Percentiles rank a stretch among this genome's conserved stretches.
phyloP scores from a whole-genome alignment of 2,113 vertebrate species.

The Gymnocephalus cernua region DNA sequence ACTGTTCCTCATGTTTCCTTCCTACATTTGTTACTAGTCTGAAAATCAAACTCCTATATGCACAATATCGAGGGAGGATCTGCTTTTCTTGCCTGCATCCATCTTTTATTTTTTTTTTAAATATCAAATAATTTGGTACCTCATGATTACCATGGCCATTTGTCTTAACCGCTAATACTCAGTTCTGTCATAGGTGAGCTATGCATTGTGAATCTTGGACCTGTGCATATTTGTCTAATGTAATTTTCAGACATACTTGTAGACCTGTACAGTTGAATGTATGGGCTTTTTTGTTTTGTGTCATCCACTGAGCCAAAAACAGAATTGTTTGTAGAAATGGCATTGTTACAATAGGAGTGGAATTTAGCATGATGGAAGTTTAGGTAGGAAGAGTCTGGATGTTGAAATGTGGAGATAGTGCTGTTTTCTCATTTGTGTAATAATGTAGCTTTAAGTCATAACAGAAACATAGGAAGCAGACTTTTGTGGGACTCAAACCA shows the following conservation, averaged over 20 bases:
- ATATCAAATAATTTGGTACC: slow-evolving; percentile 59
- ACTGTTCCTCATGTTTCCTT: slow-evolving; percentile 27
- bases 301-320: slow-evolving; percentile 67
- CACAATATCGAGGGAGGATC: slow-evolving; percentile 57
- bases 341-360: not conserved
- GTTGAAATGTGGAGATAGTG: not conserved
- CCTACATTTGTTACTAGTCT: slow-evolving; percentile 36
- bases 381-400: slow-evolving; percentile 4
- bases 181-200: slow-evolving; percentile 76
- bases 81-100: slow-evolving; percentile 50
- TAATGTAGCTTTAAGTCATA: slow-evolving; percentile 59
- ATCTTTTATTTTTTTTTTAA: not conserved
- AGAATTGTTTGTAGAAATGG: slow-evolving; percentile 20
- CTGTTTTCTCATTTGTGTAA: slow-evolving; percentile 26
- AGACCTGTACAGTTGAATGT: slow-evolving; percentile 58
- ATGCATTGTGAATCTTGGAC: slow-evolving; percentile 83
- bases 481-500: slow-evolving; percentile 22
- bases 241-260: slow-evolving; percentile 40
- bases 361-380: not conserved
- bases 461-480: slow-evolving; percentile 31
- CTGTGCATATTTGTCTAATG: slow-evolving; percentile 66
- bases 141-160: slow-evolving; percentile 64
- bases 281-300: slow-evolving; percentile 28
- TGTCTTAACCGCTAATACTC: slow-evolving; percentile 81
- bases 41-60: slow-evolving; percentile 57